Percentiles rank a stretch among this genome's conserved stretches.
Evolutionary conservation across 2,113 vertebrate species (phyloP).

Genomic region (Hyperoodon ampullatus): DNA sequence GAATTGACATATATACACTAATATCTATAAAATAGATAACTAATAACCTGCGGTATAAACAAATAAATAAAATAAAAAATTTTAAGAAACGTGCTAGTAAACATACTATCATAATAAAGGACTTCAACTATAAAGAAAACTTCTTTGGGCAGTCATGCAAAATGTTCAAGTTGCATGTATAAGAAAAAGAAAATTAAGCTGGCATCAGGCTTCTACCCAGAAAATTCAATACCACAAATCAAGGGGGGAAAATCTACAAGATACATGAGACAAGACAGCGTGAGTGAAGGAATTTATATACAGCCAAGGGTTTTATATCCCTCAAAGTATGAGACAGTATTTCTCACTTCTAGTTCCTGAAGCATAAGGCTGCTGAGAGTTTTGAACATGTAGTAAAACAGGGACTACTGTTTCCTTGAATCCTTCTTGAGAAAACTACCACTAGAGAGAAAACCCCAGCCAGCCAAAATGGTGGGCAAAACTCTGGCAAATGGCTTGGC

Average conservation of each 20-base stretch:
- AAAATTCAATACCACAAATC: conserved; percentile 1
- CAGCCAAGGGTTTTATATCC: background rate
- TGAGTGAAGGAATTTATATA: background rate
- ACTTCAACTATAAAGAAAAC: background rate
- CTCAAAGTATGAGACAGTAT: background rate
- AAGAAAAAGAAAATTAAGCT: background rate
- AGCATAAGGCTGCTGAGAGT: conserved; percentile 10
- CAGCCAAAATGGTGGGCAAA: background rate
- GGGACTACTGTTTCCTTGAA: background rate
- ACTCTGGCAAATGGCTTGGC: background rate
- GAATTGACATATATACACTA: no score
- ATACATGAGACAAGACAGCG: background rate
- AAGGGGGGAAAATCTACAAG: background rate
- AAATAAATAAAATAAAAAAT: no score
- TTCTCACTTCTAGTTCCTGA: background rate
- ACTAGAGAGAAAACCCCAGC: background rate
- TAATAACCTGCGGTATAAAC: no score
- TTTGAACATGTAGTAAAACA: conserved; percentile 4
- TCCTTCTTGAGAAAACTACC: conserved; percentile 6
- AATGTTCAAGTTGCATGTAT: background rate
- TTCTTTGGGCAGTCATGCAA: background rate
- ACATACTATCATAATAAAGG: background rate
- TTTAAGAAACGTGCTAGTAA: background rate
- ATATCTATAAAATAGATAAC: no score
- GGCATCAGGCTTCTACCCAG: background rate